Conservation (phyloP, 1,140 invertebrate genomes). For the Eueides isabella region DNA sequence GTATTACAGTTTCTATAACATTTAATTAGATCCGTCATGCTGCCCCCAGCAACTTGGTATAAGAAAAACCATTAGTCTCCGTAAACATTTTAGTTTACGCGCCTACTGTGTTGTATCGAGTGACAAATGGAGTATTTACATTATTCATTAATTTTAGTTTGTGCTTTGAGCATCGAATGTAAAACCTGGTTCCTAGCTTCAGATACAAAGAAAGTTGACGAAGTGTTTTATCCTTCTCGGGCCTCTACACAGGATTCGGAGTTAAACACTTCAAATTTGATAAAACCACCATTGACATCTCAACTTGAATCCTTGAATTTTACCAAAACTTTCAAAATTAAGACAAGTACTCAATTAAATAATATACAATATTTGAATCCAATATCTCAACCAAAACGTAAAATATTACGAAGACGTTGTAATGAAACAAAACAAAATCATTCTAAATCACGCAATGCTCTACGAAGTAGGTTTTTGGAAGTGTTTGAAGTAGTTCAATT, state of each 20-base stretch:
- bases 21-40: constrained; percentile 67
- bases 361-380: not conserved
- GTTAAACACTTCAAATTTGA: not conserved
- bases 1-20: constrained; percentile 60
- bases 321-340: not conserved
- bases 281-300: not conserved
- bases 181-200: constrained; percentile 21
- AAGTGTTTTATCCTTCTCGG: not conserved
- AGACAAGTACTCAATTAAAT: not conserved
- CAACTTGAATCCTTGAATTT: not conserved
- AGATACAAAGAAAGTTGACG: not conserved
- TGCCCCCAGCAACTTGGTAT: constrained; percentile 45
- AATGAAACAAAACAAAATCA: constrained; percentile 26
- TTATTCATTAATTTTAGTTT: constrained; percentile 11
- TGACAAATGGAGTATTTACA: constrained; percentile 20
- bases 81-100: constrained; percentile 19
- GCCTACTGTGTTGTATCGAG: not conserved
- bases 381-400: constrained; percentile 39
- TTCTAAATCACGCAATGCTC: constrained; percentile 33
- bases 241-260: not conserved
- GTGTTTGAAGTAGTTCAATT: constrained; percentile 89
- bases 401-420: constrained; percentile 41
- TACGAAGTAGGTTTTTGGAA: constrained; percentile 80
- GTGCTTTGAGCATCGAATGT: constrained; percentile 14
- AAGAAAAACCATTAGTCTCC: constrained; percentile 17